A percentile compares a stretch with the other conserved stretches of the same genome.
Conservation (phyloP, 2,113 vertebrate genomes). For the Climacteris rufus region DNA sequence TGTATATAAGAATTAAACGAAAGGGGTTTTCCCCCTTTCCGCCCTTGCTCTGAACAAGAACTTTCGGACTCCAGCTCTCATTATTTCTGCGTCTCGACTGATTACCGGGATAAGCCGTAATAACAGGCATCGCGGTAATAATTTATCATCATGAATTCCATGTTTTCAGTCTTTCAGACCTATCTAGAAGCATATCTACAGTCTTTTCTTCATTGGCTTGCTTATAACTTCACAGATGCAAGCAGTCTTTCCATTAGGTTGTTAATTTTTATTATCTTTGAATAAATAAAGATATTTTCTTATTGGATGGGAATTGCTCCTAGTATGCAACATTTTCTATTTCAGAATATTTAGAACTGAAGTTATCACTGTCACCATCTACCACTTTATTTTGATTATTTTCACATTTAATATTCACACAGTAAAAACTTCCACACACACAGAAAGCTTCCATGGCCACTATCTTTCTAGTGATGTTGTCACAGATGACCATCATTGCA, state of each 20-base stretch:
- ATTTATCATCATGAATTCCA: not conserved
- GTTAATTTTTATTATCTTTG: not conserved
- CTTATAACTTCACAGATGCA: not conserved
- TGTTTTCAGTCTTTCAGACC: not conserved
- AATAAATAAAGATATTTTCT: not conserved
- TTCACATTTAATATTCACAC: not conserved
- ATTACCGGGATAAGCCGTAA: too few species aligned
- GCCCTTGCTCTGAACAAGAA: too few species aligned
- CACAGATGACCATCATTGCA: accelerated
- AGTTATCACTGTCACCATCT: not conserved
- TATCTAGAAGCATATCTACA: not conserved
- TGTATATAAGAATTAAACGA: too few species aligned
- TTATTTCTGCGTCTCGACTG: too few species aligned
- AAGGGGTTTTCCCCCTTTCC: too few species aligned
- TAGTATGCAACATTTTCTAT: not conserved
- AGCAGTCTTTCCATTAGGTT: not conserved
- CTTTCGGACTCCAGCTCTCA: too few species aligned
- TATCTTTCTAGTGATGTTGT: not conserved
- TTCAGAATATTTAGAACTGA: not conserved
- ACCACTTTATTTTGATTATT: not conserved
- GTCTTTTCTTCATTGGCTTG: not conserved
- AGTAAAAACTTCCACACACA: not conserved
- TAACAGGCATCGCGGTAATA: too few species aligned
- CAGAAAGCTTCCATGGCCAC: not conserved
- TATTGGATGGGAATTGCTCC: not conserved